Evolutionary conservation across 2,113 vertebrate genomes (phyloP), one percentile per base, ranked within the genome.

Genomic region (Paedocypris sp.): DNA sequence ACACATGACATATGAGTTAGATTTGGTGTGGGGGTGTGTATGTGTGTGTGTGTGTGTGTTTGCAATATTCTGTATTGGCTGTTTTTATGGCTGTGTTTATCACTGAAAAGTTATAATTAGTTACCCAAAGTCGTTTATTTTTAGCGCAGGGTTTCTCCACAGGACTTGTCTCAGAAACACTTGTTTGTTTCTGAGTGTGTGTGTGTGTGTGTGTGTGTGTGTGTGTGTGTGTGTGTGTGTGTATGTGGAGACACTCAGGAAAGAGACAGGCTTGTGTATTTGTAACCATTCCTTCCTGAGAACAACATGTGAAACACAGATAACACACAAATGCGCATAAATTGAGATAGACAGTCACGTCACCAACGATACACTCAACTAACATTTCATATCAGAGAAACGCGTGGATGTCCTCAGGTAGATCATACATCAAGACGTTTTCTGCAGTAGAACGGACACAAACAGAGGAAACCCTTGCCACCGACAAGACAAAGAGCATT

Each of bases 221-320:
- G 11, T 3, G 6, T n/a, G 39, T 45, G 39, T 49, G 65, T 42
- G 59, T 29, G 31, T 36, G 42, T 22, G 51, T 33, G 22, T 33
- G 20, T 31, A 42, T 39, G 10, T 32, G 36, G 62, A 38, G 7
- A 18, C 47, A 53, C 32, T 60, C 42, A 67, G 70, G 58, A 65
- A 62, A 33, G 38, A 66, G 54, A 10, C 25, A 43, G 43, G 26
- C 60, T 20, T 65, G 41, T 68, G 67, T 66, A 62, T 71, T 60
- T 20, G 20, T 59, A 56, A 62, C 51, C 39, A 50, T 68, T 70
- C 68, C 68, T 65, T 73, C 65, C 35, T 47, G 18, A 56, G 45
- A 64, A 70, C 49, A 65, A 59, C 51, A 53, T 69, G 68, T 60
- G 33, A 52, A 20, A 26, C 41, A 41, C 33, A 54, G 50, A 64